These are phyloP conservation scores for Erebia palarica DNA, from an alignment of 2,888 invertebrate genomes.

Conservation along the genomic window DNA sequence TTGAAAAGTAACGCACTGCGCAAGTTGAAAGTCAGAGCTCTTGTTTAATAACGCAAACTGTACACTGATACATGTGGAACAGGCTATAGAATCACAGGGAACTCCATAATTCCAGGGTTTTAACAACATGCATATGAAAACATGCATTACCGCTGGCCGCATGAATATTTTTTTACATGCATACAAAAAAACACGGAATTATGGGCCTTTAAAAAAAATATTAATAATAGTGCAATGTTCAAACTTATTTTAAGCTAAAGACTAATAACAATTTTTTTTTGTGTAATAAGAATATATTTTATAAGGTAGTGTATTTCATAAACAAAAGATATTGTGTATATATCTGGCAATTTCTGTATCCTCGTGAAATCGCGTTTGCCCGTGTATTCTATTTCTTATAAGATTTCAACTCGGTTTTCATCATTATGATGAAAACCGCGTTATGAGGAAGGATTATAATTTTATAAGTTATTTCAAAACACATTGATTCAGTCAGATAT, in stretches of 20 bases:
- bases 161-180: not conserved
- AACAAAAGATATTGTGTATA: not conserved
- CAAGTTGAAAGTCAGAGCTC: too few relatives aligned
- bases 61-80: constrained; percentile 36
- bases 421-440: too few relatives aligned
- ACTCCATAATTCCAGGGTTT: constrained; percentile 48
- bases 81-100: constrained; percentile 54
- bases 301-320: not conserved
- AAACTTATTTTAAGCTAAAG: not conserved
- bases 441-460: too few relatives aligned
- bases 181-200: not conserved
- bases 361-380: too few relatives aligned
- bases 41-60: not conserved
- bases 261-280: not conserved
- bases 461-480: too few relatives aligned
- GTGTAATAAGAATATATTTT: not conserved
- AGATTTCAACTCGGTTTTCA: too few relatives aligned
- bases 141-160: too few relatives aligned
- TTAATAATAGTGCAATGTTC: not conserved
- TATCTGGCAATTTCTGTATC: too few relatives aligned
- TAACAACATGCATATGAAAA: not conserved
- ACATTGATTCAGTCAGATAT: too few relatives aligned
- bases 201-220: not conserved
- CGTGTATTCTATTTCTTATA: too few relatives aligned
- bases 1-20: too few relatives aligned